Evolutionary conservation across 2,797 vertebrate species (phyloP).

Genomic region (Aselliscus stoliczkanus): DNA sequence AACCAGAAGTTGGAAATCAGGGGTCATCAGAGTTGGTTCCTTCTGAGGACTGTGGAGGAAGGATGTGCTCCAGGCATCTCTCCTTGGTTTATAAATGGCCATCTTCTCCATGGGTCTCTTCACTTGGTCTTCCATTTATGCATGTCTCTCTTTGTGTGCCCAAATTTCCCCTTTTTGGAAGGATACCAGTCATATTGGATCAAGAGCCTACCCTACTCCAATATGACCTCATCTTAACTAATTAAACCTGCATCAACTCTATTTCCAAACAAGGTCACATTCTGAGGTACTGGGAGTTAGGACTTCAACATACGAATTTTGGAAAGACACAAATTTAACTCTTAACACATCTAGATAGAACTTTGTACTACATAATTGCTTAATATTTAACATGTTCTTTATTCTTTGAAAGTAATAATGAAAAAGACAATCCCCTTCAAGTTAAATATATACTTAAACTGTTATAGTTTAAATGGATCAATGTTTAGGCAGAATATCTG

Average conservation of each 20-base stretch:
- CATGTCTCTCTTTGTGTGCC: not conserved
- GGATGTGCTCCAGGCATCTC: not conserved
- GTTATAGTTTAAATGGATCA: not conserved
- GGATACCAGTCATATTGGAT: not conserved
- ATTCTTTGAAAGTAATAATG: not conserved
- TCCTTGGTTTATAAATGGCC: not conserved
- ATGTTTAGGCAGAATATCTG: not conserved
- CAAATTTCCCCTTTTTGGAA: not conserved
- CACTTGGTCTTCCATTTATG: not conserved
- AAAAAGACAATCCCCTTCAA: not conserved
- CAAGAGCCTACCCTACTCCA: not conserved
- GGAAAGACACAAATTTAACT: not conserved
- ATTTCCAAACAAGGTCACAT: not conserved
- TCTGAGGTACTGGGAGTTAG: not conserved
- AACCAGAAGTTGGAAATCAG: not conserved
- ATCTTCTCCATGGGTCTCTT: not conserved
- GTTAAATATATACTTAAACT: not conserved
- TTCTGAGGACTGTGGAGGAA: not conserved
- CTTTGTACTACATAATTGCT: not conserved
- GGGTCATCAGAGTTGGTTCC: not conserved
- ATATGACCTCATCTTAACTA: not conserved
- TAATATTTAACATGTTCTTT: not conserved
- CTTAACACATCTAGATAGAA: not conserved
- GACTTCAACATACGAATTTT: not conserved
- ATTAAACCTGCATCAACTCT: not conserved